Evolutionary conservation across 2,113 vertebrate species (phyloP).

Genomic region (Ardeotis arabs): DNA sequence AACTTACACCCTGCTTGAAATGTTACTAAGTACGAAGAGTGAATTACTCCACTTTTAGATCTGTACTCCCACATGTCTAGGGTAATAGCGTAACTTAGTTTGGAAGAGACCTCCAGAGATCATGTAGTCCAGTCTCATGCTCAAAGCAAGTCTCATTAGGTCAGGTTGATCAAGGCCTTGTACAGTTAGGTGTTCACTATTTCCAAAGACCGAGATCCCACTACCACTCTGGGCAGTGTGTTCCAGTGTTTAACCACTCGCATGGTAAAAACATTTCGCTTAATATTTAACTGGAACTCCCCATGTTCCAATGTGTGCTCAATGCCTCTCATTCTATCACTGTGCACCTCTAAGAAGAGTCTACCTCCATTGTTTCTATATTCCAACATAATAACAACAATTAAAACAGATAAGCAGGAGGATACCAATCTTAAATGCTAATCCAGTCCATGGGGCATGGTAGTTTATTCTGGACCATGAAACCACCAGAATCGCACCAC

Average conservation of each 20-base stretch:
- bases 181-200: neutral
- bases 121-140: neutral
- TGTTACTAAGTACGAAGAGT: neutral
- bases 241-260: neutral
- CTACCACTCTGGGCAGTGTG: neutral
- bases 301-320: neutral
- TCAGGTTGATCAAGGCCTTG: neutral
- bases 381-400: neutral
- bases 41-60: neutral
- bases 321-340: neutral
- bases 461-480: neutral
- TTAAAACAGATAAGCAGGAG: neutral
- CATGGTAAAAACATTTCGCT: neutral
- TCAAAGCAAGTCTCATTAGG: neutral
- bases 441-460: neutral
- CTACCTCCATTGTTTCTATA: neutral
- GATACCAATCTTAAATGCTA: neutral
- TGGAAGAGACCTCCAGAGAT: neutral
- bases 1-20: neutral
- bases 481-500: neutral
- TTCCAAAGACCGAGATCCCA: neutral
- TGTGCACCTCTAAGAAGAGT: neutral
- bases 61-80: neutral
- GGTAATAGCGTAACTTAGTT: neutral
- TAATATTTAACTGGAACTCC: neutral